These are phyloP conservation scores for Pipistrellus kuhlii DNA, from an alignment of 2,797 vertebrate genomes.

Conservation along the genomic window DNA sequence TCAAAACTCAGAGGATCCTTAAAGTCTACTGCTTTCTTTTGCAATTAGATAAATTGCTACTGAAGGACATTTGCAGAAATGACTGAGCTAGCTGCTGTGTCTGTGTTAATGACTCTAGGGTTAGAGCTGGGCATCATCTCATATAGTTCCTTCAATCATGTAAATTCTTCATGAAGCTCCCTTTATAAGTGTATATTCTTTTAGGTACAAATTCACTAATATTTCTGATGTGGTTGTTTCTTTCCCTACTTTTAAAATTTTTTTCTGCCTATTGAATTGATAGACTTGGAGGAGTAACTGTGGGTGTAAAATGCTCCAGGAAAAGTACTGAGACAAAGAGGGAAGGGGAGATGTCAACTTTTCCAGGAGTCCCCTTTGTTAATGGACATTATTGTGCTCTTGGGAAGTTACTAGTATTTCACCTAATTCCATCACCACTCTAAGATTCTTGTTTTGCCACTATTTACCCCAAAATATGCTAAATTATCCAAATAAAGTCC, in stretches of 20 bases:
- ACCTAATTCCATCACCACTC: neutral
- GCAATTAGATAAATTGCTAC: neutral
- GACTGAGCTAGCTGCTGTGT: conserved; percentile 54
- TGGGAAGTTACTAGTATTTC: neutral
- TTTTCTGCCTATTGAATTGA: conserved; percentile 41
- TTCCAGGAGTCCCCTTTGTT: neutral
- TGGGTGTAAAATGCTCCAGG: conserved; percentile 35
- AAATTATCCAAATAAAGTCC: conserved; percentile 19
- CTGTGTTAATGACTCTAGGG: conserved; percentile 72
- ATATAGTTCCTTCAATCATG: conserved; percentile 34
- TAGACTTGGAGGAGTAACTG: conserved; percentile 8
- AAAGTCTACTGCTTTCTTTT: conserved; percentile 67
- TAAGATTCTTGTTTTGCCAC: neutral
- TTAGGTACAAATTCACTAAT: conserved; percentile 52
- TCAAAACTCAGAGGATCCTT: conserved; percentile 27
- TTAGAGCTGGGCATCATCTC: conserved; percentile 66
- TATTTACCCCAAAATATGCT: neutral
- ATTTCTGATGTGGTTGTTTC: conserved; percentile 15
- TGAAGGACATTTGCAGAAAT: conserved; percentile 68
- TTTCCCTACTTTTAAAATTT: conserved; percentile 36
- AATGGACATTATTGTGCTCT: neutral
- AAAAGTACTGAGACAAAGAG: conserved; percentile 15
- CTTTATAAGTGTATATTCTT: conserved; percentile 57
- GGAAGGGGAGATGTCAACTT: too few relatives aligned
- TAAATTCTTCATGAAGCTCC: conserved; percentile 70